Conservation (phyloP, 2,888 invertebrate species). For the Ligdia adustata region DNA sequence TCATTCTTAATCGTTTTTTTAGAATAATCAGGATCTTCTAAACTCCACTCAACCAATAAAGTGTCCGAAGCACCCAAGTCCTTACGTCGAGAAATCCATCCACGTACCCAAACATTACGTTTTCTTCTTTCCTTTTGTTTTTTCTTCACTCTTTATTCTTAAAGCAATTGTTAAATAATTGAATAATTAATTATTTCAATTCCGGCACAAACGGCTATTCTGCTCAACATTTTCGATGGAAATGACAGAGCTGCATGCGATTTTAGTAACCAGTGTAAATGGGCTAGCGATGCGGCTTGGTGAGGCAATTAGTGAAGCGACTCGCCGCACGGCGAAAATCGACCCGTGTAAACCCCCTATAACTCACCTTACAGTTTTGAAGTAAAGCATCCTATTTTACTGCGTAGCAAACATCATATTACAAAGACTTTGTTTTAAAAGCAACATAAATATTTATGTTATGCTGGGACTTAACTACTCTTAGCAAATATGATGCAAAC, state of each 20-base stretch:
- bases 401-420: too few species aligned
- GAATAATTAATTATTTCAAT: too few species aligned
- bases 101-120: slow-evolving; percentile 40
- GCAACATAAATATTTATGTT: too few species aligned
- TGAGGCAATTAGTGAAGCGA: too few species aligned
- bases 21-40: slow-evolving; percentile 41
- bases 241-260: slow-evolving; percentile 50
- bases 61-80: slow-evolving; percentile 37
- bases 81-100: slow-evolving; percentile 42
- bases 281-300: slow-evolving; percentile 47
- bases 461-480: too few species aligned
- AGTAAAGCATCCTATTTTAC: too few species aligned
- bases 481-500: too few species aligned
- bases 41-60: slow-evolving; percentile 37
- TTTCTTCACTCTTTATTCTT: slow-evolving; percentile 38
- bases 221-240: slow-evolving; percentile 45
- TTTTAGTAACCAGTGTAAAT: slow-evolving; percentile 50
- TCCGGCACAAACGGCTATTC: slow-evolving; percentile 42
- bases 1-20: slow-evolving; percentile 42
- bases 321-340: slow-evolving; percentile 49
- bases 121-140: slow-evolving; percentile 42
- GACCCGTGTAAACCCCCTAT: slow-evolving; percentile 41
- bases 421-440: too few species aligned
- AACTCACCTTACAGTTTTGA: too few species aligned
- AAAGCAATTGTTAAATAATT: too few species aligned